These are phyloP conservation scores for Struthidea cinerea DNA, from an alignment of 2,113 vertebrate genomes.

Conservation along the genomic window DNA sequence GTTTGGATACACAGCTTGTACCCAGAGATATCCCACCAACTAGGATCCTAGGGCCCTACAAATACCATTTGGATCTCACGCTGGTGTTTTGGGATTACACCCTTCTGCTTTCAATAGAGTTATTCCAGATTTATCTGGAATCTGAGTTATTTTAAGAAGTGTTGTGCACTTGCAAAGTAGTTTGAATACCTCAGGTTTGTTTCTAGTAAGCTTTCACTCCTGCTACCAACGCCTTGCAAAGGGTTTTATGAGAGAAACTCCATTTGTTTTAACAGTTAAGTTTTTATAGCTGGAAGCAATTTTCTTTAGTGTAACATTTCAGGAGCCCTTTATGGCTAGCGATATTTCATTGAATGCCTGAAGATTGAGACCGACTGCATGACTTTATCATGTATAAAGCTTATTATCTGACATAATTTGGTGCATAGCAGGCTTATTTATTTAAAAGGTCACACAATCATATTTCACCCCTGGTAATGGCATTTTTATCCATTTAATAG, in stretches of 20 bases:
- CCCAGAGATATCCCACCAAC: neutral
- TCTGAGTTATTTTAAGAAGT: neutral
- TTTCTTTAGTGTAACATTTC: conserved; percentile 58
- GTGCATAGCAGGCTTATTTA: conserved; percentile 56
- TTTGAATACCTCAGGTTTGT: neutral
- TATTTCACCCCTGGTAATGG: conserved; percentile 59
- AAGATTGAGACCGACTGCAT: conserved; percentile 36
- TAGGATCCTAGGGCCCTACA: neutral
- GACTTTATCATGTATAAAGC: conserved; percentile 58
- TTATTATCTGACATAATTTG: conserved; percentile 63
- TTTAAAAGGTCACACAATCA: conserved; percentile 64
- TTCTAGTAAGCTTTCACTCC: neutral
- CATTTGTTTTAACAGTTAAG: conserved; percentile 47
- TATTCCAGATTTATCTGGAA: conserved; percentile 1
- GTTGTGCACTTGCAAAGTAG: neutral
- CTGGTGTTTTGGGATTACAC: neutral
- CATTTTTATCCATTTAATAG: conserved; percentile 66
- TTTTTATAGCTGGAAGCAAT: conserved; percentile 59
- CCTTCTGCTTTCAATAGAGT: neutral
- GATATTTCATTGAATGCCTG: conserved; percentile 20
- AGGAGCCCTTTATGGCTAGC: conserved; percentile 27
- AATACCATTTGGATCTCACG: neutral
- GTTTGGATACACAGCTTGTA: neutral
- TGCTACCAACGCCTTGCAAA: neutral
- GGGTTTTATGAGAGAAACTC: conserved; percentile 7